Base-by-base conservation (phyloP, 2,113 vertebrate genomes). In the Platanista minor region DNA sequence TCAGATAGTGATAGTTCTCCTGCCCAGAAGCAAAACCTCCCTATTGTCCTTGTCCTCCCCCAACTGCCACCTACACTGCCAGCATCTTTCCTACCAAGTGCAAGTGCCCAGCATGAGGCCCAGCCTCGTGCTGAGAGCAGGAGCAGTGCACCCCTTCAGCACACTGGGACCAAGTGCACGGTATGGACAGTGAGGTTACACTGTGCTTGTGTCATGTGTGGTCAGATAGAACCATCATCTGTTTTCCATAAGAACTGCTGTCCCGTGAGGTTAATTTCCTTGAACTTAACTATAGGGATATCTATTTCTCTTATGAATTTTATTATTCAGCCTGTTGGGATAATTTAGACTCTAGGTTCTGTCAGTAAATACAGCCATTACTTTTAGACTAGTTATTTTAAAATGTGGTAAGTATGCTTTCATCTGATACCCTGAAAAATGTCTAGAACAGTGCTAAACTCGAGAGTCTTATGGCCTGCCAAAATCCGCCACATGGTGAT, bases 111-210 rank as follows among this genome's bases (percentile, higher is more conserved):
- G 29, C 31, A 11, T 52, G 67, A 64, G 39, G 57, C 31, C 18
- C 39, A 75, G 31, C n/a, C 12, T 36, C 2, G 0, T 31, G 5
- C 87, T 27, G 39, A 43, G 62, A 18, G 27, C 5, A 21, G 71
- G 8, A 41, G 27, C 10, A 0, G 10, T 27, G 15, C 0, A 6
- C 43, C 36, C 43, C 46, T 36, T 39, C 23, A n/a, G 88, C 21
- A n/a, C 6, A 1, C 9, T 14, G 23, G 20, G 39, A 3, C 75
- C 46, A 0, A 0, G 0, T 23, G 29, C 27, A 8, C 0, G 1
- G 33, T 31, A 31, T 9, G 4, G 31, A 14, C 52, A 17, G 49
- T 3, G 49, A 15, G 1, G 49, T 75, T 29, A 36, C 62, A 54
- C 59, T 39, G 11, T 33, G 25, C 13, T 69, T 84, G 20, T 23